Percentiles rank a stretch among this genome's conserved stretches.
These are phyloP conservation scores for Nomada fucata DNA, from an alignment of 2,888 invertebrate genomes.

Conservation along the genomic window DNA sequence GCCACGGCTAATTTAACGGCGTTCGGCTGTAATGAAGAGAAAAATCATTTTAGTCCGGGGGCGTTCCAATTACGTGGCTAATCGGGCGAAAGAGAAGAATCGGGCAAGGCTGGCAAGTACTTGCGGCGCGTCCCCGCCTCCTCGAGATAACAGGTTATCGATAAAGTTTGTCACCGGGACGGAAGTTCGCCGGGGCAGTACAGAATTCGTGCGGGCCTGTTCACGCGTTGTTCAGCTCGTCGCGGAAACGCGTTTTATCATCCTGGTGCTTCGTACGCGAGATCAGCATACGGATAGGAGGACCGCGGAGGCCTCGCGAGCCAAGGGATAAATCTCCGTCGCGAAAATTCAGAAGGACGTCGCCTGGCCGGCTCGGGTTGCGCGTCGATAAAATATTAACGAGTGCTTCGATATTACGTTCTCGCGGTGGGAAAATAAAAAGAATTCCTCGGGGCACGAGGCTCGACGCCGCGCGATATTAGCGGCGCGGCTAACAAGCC, in stretches of 20 bases:
- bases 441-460: not conserved
- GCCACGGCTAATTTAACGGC: constrained; percentile 25
- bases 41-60: constrained; percentile 25
- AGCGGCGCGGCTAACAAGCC: constrained; percentile 56
- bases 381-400: constrained; percentile 64
- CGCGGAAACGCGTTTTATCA: not conserved
- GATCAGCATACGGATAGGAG: not conserved
- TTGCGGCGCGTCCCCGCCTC: not conserved
- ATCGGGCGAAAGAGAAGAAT: constrained; percentile 36
- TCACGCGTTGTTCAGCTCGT: constrained; percentile 14
- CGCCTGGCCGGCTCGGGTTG: not conserved
- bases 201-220: constrained; percentile 46
- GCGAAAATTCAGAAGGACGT: constrained; percentile 36
- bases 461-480: constrained; percentile 41
- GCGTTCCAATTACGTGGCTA: constrained; percentile 20
- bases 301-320: constrained; percentile 15
- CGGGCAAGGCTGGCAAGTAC: not conserved
- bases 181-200: constrained; percentile 44
- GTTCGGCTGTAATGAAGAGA: constrained; percentile 28
- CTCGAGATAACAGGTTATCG: constrained; percentile 43
- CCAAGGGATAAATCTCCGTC: constrained; percentile 54
- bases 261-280: not conserved
- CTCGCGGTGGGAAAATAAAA: not conserved
- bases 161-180: constrained; percentile 43
- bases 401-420: constrained; percentile 51